Percentiles rank a stretch among this genome's conserved stretches.
phyloP scores from a whole-genome alignment of 2,113 vertebrate genomes.

The cattle (Bos taurus) region DNA sequence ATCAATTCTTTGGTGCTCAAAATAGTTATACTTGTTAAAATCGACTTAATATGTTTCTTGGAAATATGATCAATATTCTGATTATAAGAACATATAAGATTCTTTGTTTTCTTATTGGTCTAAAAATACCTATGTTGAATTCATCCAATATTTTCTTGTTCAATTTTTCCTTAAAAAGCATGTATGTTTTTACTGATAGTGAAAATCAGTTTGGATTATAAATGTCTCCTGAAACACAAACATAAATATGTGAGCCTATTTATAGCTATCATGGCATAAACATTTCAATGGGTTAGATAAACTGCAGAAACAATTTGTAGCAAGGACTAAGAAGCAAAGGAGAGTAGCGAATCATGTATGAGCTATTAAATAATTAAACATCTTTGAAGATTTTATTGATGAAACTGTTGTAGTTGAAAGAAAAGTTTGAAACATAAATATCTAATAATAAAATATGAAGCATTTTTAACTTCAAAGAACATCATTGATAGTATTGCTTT shows the following conservation, averaged over 20 bases:
- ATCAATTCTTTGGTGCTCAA: background rate
- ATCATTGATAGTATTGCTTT: background rate
- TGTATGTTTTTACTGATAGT: conserved; percentile 63
- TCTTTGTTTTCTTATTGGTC: conserved; percentile 48
- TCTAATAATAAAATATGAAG: background rate
- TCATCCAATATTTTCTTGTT: conserved; percentile 51
- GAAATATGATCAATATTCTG: background rate
- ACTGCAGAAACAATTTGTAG: conserved; percentile 59
- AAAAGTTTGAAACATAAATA: background rate
- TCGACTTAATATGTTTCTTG: background rate
- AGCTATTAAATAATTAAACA: conserved; percentile 18
- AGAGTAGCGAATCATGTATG: background rate
- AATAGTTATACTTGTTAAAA: background rate
- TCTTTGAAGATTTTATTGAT: background rate
- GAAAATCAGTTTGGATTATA: conserved; percentile 64
- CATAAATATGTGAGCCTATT: conserved; percentile 28
- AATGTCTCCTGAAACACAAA: conserved; percentile 67
- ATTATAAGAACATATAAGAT: background rate
- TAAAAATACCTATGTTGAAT: background rate
- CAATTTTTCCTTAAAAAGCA: conserved; percentile 62
- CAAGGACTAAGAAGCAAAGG: conserved; percentile 39
- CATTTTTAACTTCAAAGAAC: background rate
- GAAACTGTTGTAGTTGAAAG: background rate
- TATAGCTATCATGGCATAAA: background rate
- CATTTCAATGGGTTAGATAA: conserved; percentile 37